Percentiles rank a stretch among this genome's conserved stretches.
Evolutionary conservation across 2,888 invertebrate species (phyloP).

Genomic region (Cybosia mesomella): DNA sequence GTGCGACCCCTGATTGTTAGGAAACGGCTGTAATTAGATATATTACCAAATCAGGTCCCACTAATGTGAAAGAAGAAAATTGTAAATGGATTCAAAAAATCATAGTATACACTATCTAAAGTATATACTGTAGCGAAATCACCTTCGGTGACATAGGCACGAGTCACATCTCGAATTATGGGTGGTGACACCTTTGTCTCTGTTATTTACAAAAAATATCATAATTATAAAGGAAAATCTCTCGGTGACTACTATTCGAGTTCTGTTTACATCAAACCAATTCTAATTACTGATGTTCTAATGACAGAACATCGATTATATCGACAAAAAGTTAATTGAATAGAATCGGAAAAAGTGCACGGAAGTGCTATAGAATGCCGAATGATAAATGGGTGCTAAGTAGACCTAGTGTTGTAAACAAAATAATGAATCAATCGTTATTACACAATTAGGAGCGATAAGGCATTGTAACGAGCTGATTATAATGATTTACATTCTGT

Average conservation of each 20-base stretch:
- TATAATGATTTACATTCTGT: neutral
- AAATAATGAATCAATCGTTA: slow-evolving; percentile 27
- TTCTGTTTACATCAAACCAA: slow-evolving; percentile 32
- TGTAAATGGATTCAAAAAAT: too few species aligned
- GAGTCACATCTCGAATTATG: neutral
- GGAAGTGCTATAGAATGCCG: slow-evolving; percentile 49
- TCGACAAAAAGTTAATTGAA: slow-evolving; percentile 47
- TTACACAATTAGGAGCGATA: slow-evolving; percentile 21
- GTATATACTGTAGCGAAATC: too few species aligned
- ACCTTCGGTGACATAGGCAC: too few species aligned
- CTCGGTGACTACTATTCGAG: slow-evolving; percentile 33
- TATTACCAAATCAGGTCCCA: too few species aligned
- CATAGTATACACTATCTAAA: too few species aligned
- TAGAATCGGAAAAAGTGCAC: slow-evolving; percentile 43
- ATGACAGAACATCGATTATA: slow-evolving; percentile 41
- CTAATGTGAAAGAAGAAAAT: too few species aligned
- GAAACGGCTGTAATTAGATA: too few species aligned
- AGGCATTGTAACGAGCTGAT: neutral
- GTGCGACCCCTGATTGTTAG: too few species aligned
- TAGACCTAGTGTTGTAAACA: slow-evolving; percentile 19
- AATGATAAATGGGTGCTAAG: slow-evolving; percentile 35
- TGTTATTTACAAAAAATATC: neutral
- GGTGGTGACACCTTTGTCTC: neutral
- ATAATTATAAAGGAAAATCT: neutral
- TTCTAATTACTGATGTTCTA: slow-evolving; percentile 46